A percentile compares a stretch with the other conserved stretches of the same genome.
Conservation (phyloP, 2,113 vertebrate genomes). For the Anser brachyrhynchus region DNA sequence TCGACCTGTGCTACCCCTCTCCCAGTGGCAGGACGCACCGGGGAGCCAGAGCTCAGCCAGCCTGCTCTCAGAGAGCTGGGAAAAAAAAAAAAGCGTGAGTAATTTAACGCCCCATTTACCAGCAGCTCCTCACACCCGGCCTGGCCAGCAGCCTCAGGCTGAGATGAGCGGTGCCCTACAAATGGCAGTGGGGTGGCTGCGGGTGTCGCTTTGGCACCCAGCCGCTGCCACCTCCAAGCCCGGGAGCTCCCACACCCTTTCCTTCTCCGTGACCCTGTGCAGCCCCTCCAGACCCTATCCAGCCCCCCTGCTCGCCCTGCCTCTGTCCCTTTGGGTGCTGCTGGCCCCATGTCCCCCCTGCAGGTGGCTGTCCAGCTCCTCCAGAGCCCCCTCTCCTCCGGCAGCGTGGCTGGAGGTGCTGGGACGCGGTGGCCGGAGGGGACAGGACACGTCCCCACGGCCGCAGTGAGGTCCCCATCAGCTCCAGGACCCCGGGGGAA, state of each 20-base stretch:
- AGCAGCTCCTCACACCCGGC: neutral
- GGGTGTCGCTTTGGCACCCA: neutral
- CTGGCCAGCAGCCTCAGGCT: neutral
- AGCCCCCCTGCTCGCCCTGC: neutral
- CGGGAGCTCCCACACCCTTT: fast-evolving
- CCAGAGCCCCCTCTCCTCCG: neutral
- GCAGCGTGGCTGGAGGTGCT: neutral
- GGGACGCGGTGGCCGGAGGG: too few relatives aligned
- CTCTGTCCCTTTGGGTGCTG: neutral
- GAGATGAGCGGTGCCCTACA: neutral
- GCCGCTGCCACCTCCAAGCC: neutral
- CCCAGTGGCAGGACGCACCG: fast-evolving
- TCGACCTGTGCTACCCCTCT: fast-evolving
- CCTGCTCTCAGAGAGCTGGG: fast-evolving
- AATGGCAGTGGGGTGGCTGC: fast-evolving
- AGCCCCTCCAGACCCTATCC: too few relatives aligned
- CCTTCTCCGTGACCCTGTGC: too few relatives aligned
- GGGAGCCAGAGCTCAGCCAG: neutral
- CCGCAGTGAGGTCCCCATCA: fast-evolving
- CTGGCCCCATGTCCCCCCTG: fast-evolving
- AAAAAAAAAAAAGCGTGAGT: neutral
- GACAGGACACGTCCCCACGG: neutral
- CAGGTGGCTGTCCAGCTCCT: fast-evolving
- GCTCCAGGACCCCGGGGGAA: neutral
- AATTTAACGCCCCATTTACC: neutral